phyloP scores from a whole-genome alignment of 2,888 invertebrate genomes.

The Antheraea yamamai region DNA sequence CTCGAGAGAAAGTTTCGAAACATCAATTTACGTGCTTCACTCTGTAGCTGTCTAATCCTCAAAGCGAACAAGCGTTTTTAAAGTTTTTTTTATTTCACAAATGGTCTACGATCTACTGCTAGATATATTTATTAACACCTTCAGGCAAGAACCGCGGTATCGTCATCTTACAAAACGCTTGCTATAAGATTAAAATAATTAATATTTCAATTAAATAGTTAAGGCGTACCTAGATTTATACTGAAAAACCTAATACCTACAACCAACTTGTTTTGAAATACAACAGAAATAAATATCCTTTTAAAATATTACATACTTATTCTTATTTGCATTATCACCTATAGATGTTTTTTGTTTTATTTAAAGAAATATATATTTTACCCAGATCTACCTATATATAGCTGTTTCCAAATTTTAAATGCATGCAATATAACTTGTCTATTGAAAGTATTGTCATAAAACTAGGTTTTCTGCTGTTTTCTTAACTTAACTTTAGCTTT shows the following conservation, averaged over 20 bases:
- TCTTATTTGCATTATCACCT: background rate
- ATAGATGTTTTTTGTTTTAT: background rate
- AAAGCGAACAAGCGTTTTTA: conserved; percentile 32
- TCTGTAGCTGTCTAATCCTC: conserved; percentile 35
- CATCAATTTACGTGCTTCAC: conserved; percentile 37
- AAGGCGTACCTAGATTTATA: background rate
- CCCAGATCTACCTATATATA: too few relatives aligned
- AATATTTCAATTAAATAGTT: too few relatives aligned
- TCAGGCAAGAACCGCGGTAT: background rate
- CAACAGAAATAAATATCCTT: background rate
- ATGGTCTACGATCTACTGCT: background rate
- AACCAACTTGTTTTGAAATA: background rate
- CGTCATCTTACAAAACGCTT: background rate
- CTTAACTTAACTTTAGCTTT: too few relatives aligned
- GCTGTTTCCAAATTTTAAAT: too few relatives aligned
- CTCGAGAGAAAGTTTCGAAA: conserved; percentile 33
- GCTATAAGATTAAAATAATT: background rate
- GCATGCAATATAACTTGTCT: too few relatives aligned
- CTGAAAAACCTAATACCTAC: background rate
- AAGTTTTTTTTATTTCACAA: conserved; percentile 28
- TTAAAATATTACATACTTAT: background rate
- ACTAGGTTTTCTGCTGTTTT: too few relatives aligned
- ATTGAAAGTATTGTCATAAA: background rate
- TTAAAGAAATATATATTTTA: too few relatives aligned
- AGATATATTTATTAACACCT: background rate